Conservation (phyloP, 2,797 vertebrate species). For the Hemibagrus guttatus region DNA sequence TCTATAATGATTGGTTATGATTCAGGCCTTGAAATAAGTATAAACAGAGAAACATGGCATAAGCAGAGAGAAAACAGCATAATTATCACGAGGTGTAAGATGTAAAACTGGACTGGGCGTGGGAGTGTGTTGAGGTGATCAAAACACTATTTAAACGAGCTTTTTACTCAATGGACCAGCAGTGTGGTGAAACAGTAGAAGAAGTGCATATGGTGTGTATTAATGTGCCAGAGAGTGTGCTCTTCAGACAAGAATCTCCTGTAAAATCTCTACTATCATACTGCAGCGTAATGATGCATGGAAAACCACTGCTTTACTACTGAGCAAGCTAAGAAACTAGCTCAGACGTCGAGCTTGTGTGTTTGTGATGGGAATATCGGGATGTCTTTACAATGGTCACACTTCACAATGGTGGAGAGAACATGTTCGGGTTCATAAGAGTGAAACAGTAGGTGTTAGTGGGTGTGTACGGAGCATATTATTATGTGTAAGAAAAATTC, state of each 20-base stretch:
- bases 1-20: constrained; percentile 51
- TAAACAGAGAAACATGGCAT: too few relatives aligned
- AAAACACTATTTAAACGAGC: constrained; percentile 52
- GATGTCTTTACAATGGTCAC: neutral
- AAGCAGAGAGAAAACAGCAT: constrained; percentile 44
- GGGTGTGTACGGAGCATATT: neutral
- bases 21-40: constrained; percentile 47
- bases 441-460: neutral
- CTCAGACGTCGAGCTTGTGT: neutral
- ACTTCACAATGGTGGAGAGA: neutral
- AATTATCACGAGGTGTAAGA: constrained; percentile 58
- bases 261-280: constrained; percentile 26
- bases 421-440: neutral
- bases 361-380: neutral
- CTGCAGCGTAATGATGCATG: neutral
- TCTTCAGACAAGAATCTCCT: constrained; percentile 26
- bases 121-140: constrained; percentile 16
- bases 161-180: constrained; percentile 52
- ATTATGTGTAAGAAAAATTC: neutral
- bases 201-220: constrained; percentile 37
- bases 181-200: constrained; percentile 41
- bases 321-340: neutral
- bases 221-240: constrained; percentile 43
- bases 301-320: neutral
- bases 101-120: constrained; percentile 42